Base-by-base conservation (phyloP, 1,140 invertebrate genomes). In the Eumaeus atala region DNA sequence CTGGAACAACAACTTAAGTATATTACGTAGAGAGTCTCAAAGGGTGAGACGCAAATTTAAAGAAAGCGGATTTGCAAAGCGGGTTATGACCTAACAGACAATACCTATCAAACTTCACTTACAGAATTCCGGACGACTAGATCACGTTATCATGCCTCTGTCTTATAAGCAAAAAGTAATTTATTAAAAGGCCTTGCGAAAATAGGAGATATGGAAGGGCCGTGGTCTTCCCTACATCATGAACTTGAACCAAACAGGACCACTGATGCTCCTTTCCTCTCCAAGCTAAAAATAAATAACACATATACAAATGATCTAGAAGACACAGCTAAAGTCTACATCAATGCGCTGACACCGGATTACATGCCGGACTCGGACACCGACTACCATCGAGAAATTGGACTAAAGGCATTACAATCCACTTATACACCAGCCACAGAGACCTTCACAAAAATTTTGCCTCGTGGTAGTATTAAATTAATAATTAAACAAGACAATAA, bases 11-110 rank as follows among this genome's bases (percentile, higher is more conserved):
- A 42, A 12, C 16, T 12, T 42, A n/a, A 7, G 1, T 42, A 42
- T n/a, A 2, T 7, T 42, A n/a, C 38, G 38, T 1, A 9, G 38
- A 1, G 38, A 42, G 1, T 42, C 12, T 42, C 0, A n/a, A 11
- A 42, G 38, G n/a, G 38, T n/a, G 11, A 42, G 38, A 12, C 38
- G 38, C n/a, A 42, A 42, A 42, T 0, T 42, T 42, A 42, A 42
- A 14, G 12, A 42, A n/a, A n/a, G n/a, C n/a, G n/a, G n/a, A 7
- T 12, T 6, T n/a, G 38, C n/a, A 42, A 5, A 42, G 11, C 38
- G 7, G 38, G 38, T n/a, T 1, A 5, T 12, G n/a, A 12, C 7
- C n/a, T 10, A 1, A n/a, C 38, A 0, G 38, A n/a, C 38, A 5
- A 42, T 5, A 42, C 2, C 38, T 42, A 42, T 5, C 2, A 1